phyloP scores from a whole-genome alignment of 1,140 invertebrate species.

The Pararge aegeria region DNA sequence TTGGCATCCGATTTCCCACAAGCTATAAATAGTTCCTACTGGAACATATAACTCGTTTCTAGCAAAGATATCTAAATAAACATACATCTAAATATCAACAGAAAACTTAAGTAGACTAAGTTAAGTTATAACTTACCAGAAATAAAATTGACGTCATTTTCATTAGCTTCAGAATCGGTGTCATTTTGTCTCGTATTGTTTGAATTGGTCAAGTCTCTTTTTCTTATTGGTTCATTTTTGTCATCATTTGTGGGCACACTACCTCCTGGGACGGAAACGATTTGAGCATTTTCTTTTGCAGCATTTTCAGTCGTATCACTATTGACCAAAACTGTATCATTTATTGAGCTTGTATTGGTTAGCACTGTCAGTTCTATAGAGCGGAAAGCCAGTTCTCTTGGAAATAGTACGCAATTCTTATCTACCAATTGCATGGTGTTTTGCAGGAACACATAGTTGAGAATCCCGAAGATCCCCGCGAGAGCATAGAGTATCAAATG shows the following conservation, averaged over 20 bases:
- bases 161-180: not conserved
- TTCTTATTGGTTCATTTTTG: slow-evolving; percentile 15
- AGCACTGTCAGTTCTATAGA: slow-evolving; percentile 29
- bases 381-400: slow-evolving; percentile 50
- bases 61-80: too few species aligned
- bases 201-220: slow-evolving; percentile 8
- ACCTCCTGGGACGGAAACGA: slow-evolving; percentile 13
- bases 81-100: not conserved
- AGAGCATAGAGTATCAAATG: slow-evolving; percentile 55
- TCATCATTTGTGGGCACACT: not conserved
- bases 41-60: too few species aligned
- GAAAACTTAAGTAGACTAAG: not conserved
- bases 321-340: slow-evolving; percentile 8
- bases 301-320: slow-evolving; percentile 21
- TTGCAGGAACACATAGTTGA: slow-evolving; percentile 63
- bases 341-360: slow-evolving; percentile 19
- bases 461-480: slow-evolving; percentile 56
- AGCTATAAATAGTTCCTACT: too few species aligned
- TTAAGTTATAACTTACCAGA: slow-evolving; percentile 15
- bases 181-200: slow-evolving; percentile 19
- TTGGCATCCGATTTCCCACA: too few species aligned
- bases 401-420: slow-evolving; percentile 56
- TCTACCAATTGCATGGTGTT: slow-evolving; percentile 55
- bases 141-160: slow-evolving; percentile 21
- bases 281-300: slow-evolving; percentile 28